Evolutionary conservation across 2,797 vertebrate species (phyloP).

Genomic region (Ctenosaura bakeri): DNA sequence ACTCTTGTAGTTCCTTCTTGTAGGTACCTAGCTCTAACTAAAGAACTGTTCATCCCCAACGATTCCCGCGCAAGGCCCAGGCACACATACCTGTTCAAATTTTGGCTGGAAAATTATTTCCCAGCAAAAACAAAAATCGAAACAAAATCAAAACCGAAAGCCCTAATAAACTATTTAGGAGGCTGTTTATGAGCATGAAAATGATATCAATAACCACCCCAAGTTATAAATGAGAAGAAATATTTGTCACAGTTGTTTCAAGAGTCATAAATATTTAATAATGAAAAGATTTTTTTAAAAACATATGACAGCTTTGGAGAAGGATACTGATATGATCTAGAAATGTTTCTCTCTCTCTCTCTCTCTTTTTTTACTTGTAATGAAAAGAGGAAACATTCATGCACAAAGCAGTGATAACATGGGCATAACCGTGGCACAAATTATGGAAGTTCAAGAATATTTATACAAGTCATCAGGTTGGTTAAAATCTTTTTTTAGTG

Average conservation of each 20-base stretch:
- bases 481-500: background rate
- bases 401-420: background rate
- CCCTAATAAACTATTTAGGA: background rate
- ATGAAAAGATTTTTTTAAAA: background rate
- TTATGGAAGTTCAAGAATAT: slow-evolving; percentile 5
- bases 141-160: background rate
- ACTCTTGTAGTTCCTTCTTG: background rate
- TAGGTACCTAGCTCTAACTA: background rate
- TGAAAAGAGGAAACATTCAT: background rate
- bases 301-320: background rate
- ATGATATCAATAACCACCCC: background rate
- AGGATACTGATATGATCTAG: background rate
- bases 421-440: slow-evolving; percentile 11
- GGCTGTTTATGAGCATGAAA: background rate
- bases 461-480: slow-evolving; percentile 1
- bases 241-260: background rate
- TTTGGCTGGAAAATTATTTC: background rate
- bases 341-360: no score
- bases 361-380: no score
- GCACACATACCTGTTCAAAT: no score
- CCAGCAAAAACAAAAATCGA: background rate
- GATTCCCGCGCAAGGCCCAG: no score
- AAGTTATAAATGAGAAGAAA: background rate
- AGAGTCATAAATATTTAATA: background rate
- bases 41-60: background rate